A percentile compares a stretch with the other conserved stretches of the same genome.
Evolutionary conservation across 2,113 vertebrate species (phyloP).

Genomic region (Gadus chalcogrammus): DNA sequence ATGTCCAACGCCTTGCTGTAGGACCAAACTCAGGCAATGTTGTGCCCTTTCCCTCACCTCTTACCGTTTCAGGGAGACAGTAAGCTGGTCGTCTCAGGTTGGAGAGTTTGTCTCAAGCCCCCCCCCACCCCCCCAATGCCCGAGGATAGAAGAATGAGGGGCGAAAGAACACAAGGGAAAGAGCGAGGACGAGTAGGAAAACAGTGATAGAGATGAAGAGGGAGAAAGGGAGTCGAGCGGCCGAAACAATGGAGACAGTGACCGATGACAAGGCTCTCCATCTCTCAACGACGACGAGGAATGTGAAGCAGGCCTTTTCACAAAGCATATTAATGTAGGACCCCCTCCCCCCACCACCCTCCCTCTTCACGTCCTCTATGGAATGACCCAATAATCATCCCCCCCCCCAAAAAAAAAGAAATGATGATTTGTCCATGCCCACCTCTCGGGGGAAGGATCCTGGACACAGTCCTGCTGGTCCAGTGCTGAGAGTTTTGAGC

Average conservation of each 20-base stretch:
- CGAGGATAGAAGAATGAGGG: too few species aligned
- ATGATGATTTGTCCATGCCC: neutral
- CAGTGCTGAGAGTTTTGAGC: neutral
- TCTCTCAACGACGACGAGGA: neutral
- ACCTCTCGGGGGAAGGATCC: neutral
- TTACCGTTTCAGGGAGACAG: neutral
- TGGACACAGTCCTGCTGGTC: neutral
- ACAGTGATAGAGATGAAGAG: neutral
- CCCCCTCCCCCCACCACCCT: neutral
- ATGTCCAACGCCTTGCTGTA: neutral
- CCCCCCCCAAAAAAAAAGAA: neutral
- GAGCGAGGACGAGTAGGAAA: too few species aligned
- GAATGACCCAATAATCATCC: neutral
- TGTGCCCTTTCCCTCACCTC: neutral
- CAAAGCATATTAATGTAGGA: neutral
- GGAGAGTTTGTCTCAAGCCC: too few species aligned
- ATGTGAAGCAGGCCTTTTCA: neutral
- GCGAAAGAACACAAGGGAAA: too few species aligned
- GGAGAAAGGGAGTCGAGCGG: neutral
- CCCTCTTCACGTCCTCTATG: neutral
- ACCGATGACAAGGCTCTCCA: neutral
- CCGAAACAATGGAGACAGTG: neutral
- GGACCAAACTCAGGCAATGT: neutral
- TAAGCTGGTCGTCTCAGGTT: neutral
- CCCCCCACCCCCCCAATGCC: too few species aligned